A percentile compares a stretch with the other conserved stretches of the same genome.
Evolutionary conservation across 2,113 vertebrate species (phyloP).

Genomic region (Paratilapia polleni): DNA sequence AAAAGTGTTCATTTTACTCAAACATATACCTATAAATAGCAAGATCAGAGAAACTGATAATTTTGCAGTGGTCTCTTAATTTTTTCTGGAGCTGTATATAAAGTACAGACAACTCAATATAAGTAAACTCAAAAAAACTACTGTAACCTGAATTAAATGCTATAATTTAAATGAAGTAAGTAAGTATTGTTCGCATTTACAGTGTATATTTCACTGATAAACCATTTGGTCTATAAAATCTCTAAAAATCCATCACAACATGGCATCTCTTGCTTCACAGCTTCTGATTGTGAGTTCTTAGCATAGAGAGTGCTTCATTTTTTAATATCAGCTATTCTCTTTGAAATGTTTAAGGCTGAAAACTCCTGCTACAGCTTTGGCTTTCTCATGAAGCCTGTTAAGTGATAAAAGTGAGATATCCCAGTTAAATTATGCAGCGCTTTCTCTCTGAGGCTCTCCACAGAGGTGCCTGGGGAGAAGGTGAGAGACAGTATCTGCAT

Average conservation of each 20-base stretch:
- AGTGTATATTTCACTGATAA: background rate
- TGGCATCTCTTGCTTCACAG: background rate
- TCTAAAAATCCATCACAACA: background rate
- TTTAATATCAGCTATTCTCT: conserved; percentile 32
- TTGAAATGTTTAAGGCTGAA: conserved; percentile 42
- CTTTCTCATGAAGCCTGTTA: conserved; percentile 21
- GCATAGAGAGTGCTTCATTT: conserved; percentile 16
- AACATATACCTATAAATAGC: too few species aligned
- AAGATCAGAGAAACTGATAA: too few species aligned
- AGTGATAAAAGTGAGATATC: conserved; percentile 36
- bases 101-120: background rate
- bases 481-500: conserved; percentile 45
- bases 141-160: background rate
- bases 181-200: background rate
- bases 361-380: conserved; percentile 5
- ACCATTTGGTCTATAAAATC: background rate
- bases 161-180: background rate
- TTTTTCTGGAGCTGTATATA: too few species aligned
- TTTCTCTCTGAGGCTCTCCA: conserved; percentile 44
- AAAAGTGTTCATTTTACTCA: too few species aligned
- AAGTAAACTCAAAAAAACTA: background rate
- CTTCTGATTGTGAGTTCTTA: background rate
- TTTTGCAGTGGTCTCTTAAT: too few species aligned
- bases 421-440: conserved; percentile 61
- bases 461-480: conserved; percentile 43